Percentiles rank a stretch among this genome's conserved stretches.
Conservation (phyloP, 2,888 invertebrate species). For the Brachypterus glaber region DNA sequence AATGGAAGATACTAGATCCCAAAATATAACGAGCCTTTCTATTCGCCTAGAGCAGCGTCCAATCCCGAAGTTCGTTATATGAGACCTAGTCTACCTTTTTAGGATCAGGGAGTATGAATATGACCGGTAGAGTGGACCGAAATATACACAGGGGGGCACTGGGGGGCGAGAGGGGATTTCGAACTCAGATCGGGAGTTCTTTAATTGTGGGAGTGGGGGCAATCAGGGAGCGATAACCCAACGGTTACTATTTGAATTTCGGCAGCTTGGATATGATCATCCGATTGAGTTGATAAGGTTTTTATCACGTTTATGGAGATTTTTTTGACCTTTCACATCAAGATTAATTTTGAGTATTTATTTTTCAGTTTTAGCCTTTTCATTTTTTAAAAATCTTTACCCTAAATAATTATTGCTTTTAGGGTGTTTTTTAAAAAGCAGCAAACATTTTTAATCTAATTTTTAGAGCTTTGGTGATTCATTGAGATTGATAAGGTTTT, state of each 20-base stretch:
- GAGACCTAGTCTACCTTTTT: constrained; percentile 53
- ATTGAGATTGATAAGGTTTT: too few relatives aligned
- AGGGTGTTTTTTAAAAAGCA: too few relatives aligned
- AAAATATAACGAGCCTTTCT: constrained; percentile 39
- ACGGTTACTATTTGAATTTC: constrained; percentile 24
- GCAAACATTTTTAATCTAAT: too few relatives aligned
- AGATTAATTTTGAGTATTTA: too few relatives aligned
- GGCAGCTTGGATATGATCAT: not conserved
- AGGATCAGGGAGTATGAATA: constrained; percentile 44
- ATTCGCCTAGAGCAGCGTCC: constrained; percentile 42
- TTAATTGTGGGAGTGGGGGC: constrained; percentile 19
- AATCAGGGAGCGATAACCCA: constrained; percentile 32
- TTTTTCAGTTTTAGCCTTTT: too few relatives aligned
- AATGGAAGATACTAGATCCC: constrained; percentile 73
- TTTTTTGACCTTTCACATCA: too few relatives aligned
- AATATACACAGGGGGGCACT: constrained; percentile 28
- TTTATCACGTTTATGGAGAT: not conserved
- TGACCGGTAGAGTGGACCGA: constrained; percentile 32
- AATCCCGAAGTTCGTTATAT: constrained; percentile 43
- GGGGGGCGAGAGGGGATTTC: constrained; percentile 15
- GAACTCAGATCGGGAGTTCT: constrained; percentile 18
- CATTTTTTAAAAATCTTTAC: too few relatives aligned
- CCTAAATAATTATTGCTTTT: too few relatives aligned
- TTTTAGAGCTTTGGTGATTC: too few relatives aligned
- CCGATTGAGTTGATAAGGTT: not conserved